These are phyloP conservation scores for Phragmatobia fuliginosa DNA, from an alignment of 2,888 invertebrate species.

Conservation along the genomic window DNA sequence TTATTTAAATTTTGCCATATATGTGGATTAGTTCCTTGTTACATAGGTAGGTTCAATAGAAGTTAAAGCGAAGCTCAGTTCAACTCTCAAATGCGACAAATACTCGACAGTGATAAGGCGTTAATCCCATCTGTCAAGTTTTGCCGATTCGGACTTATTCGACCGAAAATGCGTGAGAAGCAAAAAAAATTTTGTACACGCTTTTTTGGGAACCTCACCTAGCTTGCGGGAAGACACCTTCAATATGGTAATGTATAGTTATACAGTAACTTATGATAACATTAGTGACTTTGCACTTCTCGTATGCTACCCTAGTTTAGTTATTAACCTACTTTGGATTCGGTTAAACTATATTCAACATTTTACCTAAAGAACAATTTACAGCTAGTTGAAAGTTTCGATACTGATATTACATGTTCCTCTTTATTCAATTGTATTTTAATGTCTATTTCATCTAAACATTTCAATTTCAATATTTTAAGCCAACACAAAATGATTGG, in stretches of 20 bases:
- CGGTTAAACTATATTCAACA: not conserved
- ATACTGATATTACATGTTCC: not conserved
- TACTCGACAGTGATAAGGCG: not conserved
- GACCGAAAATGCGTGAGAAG: not conserved
- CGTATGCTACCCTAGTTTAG: not conserved
- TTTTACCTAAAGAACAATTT: not conserved
- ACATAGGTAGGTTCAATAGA: no score
- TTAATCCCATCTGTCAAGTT: not conserved
- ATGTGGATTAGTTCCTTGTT: not conserved
- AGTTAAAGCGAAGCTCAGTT: not conserved
- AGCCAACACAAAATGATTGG: not conserved
- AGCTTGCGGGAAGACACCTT: not conserved
- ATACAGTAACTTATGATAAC: not conserved
- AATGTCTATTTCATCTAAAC: not conserved
- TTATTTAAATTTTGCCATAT: no score
- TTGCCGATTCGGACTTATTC: not conserved
- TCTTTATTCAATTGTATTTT: not conserved
- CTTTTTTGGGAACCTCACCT: not conserved
- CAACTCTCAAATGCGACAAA: not conserved
- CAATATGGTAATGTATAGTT: not conserved
- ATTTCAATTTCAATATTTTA: not conserved
- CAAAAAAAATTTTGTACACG: not conserved
- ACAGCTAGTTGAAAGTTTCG: not conserved
- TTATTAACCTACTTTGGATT: not conserved
- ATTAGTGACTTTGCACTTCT: slow-evolving; percentile 1